These are phyloP conservation scores for Lytechinus variegatus DNA, from an alignment of 35 echinoderm and acorn worm species.

Conservation along the genomic window DNA sequence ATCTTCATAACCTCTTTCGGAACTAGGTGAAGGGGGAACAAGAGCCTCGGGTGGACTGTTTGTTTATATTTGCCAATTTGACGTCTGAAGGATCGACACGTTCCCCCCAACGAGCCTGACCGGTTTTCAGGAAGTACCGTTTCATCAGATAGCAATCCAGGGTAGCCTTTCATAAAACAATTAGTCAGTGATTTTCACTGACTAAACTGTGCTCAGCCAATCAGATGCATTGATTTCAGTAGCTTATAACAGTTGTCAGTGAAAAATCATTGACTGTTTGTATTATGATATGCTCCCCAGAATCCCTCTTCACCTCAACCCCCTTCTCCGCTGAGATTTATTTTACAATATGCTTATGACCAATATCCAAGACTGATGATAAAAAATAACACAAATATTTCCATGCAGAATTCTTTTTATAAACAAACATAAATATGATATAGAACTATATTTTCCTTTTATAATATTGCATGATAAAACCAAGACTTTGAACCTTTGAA, in stretches of 20 bases:
- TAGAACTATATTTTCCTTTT: too few relatives aligned
- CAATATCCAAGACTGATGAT: background rate
- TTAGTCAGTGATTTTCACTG: too few relatives aligned
- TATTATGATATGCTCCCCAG: background rate
- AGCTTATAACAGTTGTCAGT: too few relatives aligned
- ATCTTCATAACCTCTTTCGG: background rate
- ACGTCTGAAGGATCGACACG: constrained; percentile 25
- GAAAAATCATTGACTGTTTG: too few relatives aligned
- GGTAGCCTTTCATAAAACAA: too few relatives aligned
- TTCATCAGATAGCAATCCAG: constrained; percentile 7
- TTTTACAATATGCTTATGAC: background rate
- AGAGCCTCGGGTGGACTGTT: background rate
- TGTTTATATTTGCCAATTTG: constrained; percentile 31
- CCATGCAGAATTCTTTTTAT: too few relatives aligned
- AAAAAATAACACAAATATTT: too few relatives aligned
- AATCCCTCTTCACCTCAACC: background rate
- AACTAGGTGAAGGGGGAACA: constrained; percentile 22
- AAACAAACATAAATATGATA: too few relatives aligned
- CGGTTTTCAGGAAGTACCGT: constrained; percentile 1
- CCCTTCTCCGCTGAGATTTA: background rate
- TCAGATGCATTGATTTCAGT: too few relatives aligned
- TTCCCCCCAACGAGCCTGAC: background rate
- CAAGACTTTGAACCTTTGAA: too few relatives aligned
- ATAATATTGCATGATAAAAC: too few relatives aligned
- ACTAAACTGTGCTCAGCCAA: too few relatives aligned